These are phyloP conservation scores for Epinephelus lanceolatus DNA, from an alignment of 2,113 vertebrate genomes.

Conservation along the genomic window DNA sequence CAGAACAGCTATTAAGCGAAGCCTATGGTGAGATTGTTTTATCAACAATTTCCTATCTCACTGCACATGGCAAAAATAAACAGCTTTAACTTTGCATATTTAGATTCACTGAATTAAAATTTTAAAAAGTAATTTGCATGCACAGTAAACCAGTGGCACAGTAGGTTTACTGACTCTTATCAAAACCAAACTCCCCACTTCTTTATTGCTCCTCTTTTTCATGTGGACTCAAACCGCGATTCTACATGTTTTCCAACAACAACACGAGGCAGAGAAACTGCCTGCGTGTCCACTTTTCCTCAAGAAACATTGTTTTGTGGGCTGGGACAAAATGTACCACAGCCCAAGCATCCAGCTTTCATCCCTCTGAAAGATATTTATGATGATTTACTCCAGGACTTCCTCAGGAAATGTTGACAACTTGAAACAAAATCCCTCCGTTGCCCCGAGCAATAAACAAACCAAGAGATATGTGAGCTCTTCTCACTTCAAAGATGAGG, in stretches of 20 bases:
- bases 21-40: neutral
- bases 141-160: neutral
- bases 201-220: neutral
- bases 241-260: neutral
- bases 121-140: neutral
- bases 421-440: constrained; percentile 76
- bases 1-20: neutral
- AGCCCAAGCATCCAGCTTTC: constrained; percentile 53
- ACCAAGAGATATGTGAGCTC: constrained; percentile 55
- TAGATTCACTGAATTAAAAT: neutral
- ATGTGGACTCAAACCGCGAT: neutral
- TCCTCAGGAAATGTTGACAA: constrained; percentile 83
- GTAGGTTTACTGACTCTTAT: neutral
- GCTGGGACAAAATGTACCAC: constrained; percentile 19
- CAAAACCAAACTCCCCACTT: neutral
- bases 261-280: constrained; percentile 20
- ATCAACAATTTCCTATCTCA: neutral
- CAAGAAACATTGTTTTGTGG: constrained; percentile 39
- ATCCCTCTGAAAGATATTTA: constrained; percentile 69
- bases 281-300: constrained; percentile 24
- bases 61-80: neutral
- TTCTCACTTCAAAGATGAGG: constrained; percentile 63
- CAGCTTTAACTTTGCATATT: neutral
- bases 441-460: constrained; percentile 75
- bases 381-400: constrained; percentile 77